phyloP scores from a whole-genome alignment of 2,113 vertebrate species.

The Ameiurus melas region DNA sequence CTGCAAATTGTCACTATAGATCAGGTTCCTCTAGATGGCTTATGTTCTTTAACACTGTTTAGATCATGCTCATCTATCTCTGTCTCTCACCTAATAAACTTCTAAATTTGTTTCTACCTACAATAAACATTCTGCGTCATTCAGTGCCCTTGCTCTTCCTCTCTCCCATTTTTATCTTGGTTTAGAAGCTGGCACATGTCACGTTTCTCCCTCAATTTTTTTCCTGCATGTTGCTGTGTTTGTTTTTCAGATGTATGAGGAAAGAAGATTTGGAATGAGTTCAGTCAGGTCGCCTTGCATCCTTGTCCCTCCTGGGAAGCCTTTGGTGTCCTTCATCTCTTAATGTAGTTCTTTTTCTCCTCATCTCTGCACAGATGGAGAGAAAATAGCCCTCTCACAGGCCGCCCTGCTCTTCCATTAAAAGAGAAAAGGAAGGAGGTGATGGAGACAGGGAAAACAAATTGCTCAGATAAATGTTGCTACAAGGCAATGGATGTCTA shows the following conservation, averaged over 20 bases:
- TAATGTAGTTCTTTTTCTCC: slow-evolving; percentile 35
- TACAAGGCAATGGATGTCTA: slow-evolving; percentile 12
- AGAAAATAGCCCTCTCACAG: slow-evolving; percentile 29
- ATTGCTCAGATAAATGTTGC: slow-evolving; percentile 25
- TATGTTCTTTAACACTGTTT: slow-evolving; percentile 5
- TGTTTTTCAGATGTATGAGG: slow-evolving; percentile 18
- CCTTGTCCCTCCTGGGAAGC: slow-evolving; percentile 27
- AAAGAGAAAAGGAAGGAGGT: slow-evolving; percentile 28
- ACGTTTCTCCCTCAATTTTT: slow-evolving; percentile 32
- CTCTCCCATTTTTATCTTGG: slow-evolving; percentile 29
- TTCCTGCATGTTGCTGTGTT: neutral
- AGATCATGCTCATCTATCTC: neutral
- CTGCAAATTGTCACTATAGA: slow-evolving; percentile 18
- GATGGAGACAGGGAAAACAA: slow-evolving; percentile 45
- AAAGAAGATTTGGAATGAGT: slow-evolving; percentile 32
- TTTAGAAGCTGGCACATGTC: slow-evolving; percentile 17
- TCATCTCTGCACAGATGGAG: slow-evolving; percentile 29
- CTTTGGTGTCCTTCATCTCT: slow-evolving; percentile 29
- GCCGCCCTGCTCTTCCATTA: slow-evolving; percentile 8
- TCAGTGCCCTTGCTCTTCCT: neutral
- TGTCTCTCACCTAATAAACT: slow-evolving; percentile 1
- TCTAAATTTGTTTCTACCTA: slow-evolving; percentile 19
- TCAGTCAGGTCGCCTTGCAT: slow-evolving; percentile 21
- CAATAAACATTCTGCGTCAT: neutral
- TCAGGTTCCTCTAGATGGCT: slow-evolving; percentile 1